Base-by-base conservation (phyloP, 2,888 invertebrate species). In the Pseudococcus viburni region DNA sequence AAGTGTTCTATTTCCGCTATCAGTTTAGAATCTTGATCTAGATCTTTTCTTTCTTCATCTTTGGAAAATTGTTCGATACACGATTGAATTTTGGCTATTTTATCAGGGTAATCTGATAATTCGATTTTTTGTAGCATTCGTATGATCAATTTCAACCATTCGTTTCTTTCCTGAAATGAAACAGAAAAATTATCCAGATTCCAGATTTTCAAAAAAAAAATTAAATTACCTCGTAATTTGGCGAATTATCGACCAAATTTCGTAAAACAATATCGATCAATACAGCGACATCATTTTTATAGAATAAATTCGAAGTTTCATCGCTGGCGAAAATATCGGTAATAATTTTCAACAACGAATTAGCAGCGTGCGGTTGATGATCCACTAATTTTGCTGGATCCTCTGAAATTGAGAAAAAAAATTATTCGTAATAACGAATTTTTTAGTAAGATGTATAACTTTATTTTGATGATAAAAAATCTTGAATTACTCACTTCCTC, bases 221-320 rank as follows among this genome's bases (percentile, higher is more conserved):
- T 26, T 33, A 1, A 26, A 22, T 73, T 92, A 96, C 96, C 93
- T 93, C 93, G 91, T 98, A 98, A 42, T 97, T 97, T 7, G 97
- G 94, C 77, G 96, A 95, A 89, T 98, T 93, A 92, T 99, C 98
- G 3, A 96, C 95, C 42, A 99, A 93, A 92, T 98, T 97, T 85
- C 98, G 93, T 86, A 97, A 95, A 88, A 98, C 95, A 91, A 99
- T 98, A 91, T 98, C 99, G 89, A 98, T 95, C 89, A 98, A 94
- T 77, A 98, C 98, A 92, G 96, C 97, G 73, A 96, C 95, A 91
- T 99, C 99, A 91, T 98, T 99, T 0, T 98, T 97, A 92, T 99
- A 99, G 92, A 98, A 97, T 89, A 98, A 94, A 90, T 94, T 94
- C 0, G 98, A 96, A 0, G 98, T 97, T 90, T 94, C 93, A 90